Evolutionary conservation across 1,140 invertebrate species (phyloP), one percentile per base, ranked within the genome.

Genomic region (Philotrypesis tridentata): DNA sequence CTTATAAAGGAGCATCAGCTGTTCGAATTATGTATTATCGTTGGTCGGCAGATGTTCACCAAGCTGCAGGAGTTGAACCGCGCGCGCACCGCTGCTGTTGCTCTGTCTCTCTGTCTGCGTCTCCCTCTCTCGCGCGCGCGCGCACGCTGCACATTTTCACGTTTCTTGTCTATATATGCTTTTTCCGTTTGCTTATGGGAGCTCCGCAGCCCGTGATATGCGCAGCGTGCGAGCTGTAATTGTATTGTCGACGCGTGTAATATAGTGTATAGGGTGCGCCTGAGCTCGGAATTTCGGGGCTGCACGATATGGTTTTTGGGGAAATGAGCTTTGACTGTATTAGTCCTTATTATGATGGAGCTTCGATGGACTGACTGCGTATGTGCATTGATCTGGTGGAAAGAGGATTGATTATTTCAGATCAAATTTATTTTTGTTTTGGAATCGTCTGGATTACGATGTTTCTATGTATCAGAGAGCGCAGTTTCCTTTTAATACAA

Each of bases 11-110:
- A 88, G 87, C 86, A 91, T 91, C 91, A 91, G 91, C 90, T 92
- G 90, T 92, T 92, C 88, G 88, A 91, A 91, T 91, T 90, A 81
- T 74, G 79, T 80, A 91, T 91, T 91, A 91, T 90, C 87, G 89
- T 89, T 89, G 86, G 77, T 87, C 84, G 88, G 89, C 91, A 92
- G 90, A 91, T 91, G 90, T 91, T 90, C 87, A 82, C 85, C 85
- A 86, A 87, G 86, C 85, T 87, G n/a, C n/a, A n/a, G 87, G 86
- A 89, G 86, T 27, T 65, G 33, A 37, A 37, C n/a, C n/a, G n/a
- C n/a, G n/a, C 48, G 68, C 31, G 29, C 78, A 6, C 14, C 82
- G 85, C 83, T 87, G 85, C 86, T 55, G 87, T 87, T 87, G 84
- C 88, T 82, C 80, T 84, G 85, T 83, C 84, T 85, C 81, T 79